Evolutionary conservation across 2,113 vertebrate species (phyloP).

Genomic region (Eudorcas thomsonii): DNA sequence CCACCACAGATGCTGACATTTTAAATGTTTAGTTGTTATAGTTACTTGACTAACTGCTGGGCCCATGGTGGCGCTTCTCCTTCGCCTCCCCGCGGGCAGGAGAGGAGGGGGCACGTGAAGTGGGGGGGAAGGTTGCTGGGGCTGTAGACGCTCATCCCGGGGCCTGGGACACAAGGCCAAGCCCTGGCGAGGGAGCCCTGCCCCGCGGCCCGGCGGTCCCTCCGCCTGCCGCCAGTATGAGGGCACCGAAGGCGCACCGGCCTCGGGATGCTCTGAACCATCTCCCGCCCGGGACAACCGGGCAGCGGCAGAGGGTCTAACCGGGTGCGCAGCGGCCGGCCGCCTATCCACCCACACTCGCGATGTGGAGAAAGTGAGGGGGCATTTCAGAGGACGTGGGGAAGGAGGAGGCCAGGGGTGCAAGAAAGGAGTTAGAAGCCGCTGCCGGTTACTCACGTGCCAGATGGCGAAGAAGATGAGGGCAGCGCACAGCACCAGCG

Average conservation of each 20-base stretch:
- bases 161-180: not conserved
- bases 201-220: rapidly evolving
- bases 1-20: constrained; percentile 66
- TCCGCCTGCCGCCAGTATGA: not conserved
- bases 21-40: constrained; percentile 66
- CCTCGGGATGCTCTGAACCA: not conserved
- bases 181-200: not conserved
- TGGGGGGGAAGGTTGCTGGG: rapidly evolving
- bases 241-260: not conserved
- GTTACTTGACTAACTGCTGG: constrained; percentile 67
- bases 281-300: not conserved
- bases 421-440: not conserved
- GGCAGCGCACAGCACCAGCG: constrained; percentile 93
- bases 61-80: not conserved
- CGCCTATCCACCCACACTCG: not conserved
- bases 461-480: constrained; percentile 99
- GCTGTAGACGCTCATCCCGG: not conserved
- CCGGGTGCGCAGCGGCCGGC: not conserved
- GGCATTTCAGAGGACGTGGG: not conserved
- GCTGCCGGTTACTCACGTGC: constrained; percentile 88
- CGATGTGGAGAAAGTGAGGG: not conserved
- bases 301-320: not conserved
- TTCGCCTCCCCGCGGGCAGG: not conserved
- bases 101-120: not conserved
- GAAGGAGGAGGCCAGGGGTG: not conserved